Evolutionary conservation across 2,888 invertebrate species (phyloP).

Genomic region (Xestia ashworthii): DNA sequence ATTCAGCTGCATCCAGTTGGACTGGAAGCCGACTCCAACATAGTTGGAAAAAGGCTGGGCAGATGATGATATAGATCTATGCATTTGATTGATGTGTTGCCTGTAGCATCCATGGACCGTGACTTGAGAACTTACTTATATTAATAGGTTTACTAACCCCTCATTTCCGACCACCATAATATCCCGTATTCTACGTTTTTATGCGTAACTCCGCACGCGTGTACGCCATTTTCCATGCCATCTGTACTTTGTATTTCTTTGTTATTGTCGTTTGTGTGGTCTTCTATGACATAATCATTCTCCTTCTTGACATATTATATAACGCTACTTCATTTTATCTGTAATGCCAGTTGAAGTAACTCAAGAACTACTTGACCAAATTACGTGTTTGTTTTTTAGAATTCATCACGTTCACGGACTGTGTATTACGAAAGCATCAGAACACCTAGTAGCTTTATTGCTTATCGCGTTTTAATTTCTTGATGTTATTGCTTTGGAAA

Average conservation of each 20-base stretch:
- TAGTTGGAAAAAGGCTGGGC: not conserved
- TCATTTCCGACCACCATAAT: constrained; percentile 13
- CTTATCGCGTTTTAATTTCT: not conserved
- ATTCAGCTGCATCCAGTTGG: not conserved
- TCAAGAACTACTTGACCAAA: constrained; percentile 3
- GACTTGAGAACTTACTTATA: constrained; percentile 25
- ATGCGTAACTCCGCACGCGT: not conserved
- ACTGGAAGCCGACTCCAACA: not conserved
- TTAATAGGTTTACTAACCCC: constrained; percentile 24
- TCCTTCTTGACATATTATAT: not conserved
- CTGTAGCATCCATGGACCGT: constrained; percentile 6
- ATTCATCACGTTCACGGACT: not conserved
- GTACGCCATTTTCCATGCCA: not conserved
- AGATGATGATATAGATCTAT: constrained; percentile 3
- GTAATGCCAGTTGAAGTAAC: not conserved
- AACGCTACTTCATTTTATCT: not conserved
- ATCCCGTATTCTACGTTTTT: constrained; percentile 29
- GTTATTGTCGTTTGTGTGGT: not conserved
- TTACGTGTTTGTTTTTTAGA: constrained; percentile 20
- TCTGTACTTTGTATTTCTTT: not conserved
- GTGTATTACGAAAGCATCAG: not conserved
- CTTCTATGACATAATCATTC: not conserved
- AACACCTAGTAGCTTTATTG: not conserved
- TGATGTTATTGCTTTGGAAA: not conserved
- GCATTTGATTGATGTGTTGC: constrained; percentile 37